Base-by-base conservation (phyloP, 2,888 invertebrate genomes). In the Caenorhabditis auriculariae region DNA sequence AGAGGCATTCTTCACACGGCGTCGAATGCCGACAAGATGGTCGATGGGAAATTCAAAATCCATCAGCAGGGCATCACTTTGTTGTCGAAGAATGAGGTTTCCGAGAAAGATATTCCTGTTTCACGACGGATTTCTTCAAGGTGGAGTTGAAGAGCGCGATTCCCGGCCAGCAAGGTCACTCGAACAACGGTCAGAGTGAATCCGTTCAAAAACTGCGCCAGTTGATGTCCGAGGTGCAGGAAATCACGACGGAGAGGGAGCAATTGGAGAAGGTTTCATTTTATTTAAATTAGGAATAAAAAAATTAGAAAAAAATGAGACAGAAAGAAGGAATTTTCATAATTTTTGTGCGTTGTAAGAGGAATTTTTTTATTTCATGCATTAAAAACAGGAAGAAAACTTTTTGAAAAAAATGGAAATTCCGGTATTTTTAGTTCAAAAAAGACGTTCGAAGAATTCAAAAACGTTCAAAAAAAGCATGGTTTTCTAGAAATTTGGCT, bases 1-100 rank as follows among this genome's bases (percentile, higher is more conserved):
- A 87, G 90, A 37, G 89, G 76, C 82, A 93, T 95, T 80, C 90
- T 96, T 70, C 89, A 89, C 82, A 94, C 92, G 82, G 95, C 95
- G 37, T 87, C 91, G 38, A 80, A 84, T 51, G 88, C 88, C 26
- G 91, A 93, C 84, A 86, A 88, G 84, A 88, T 90, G 75, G 91
- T 96, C 67, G 88, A 89, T 70, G 89, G 90, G 74, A 94, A 93
- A 85, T 93, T 89, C 82, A 88, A 88, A 68, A 84, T 85, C 28
- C 90, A 94, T 83, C 86, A 86, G 68, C 85, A 87, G 81, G 90
- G 89, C 63, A 91, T 98, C 82, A 87, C 88, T 82, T 84, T 93
- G 74, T 86, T 98, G 52, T 89, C 49, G 23, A 66, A 62, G 37
- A 66, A 58, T 42, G 68, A 66, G 53, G 58, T 58, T 21, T 4